Evolutionary conservation across 2,797 vertebrate species (phyloP), one percentile per base, ranked within the genome.

Genomic region (Pitangus sulphuratus): DNA sequence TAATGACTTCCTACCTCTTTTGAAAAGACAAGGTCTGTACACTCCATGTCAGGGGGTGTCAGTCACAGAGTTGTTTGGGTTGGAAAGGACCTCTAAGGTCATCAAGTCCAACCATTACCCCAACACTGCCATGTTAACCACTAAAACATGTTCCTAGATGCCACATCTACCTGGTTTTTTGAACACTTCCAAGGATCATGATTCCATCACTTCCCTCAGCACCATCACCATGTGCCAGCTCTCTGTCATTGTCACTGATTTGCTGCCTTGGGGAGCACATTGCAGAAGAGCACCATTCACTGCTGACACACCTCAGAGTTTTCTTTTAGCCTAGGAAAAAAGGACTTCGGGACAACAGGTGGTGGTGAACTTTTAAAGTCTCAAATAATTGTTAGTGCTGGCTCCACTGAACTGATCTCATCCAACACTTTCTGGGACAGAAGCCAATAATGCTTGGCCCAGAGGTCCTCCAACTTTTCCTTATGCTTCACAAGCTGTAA

Each of bases 401-500:
- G 87, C 94, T 94, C 69, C 47, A 24, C 72, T 88, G 89, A 61
- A 22, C 58, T 90, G 87, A 94, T 91, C 91, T 90, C 87, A 86
- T 94, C 92, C 83, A 95, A 12, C 85, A 33, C 26, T 96, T 93
- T 95, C 95, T 94, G 95, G 96, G 95, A 95, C 47, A 81, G 66
- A 69, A 94, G 96, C 96, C 95, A 96, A 21, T 42, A 87, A 57
- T 6, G 8, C 89, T 94, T 94, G 95, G 92, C 95, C 89, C 91
- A 93, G 79, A 69, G 83, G 69, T 92, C 79, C 69, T 95, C 82
- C 91, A 93, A 40, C 76, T 94, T 96, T 93, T 91, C 76, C 91
- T 96, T 90, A 89, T 91, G 95, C 94, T 95, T 95, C 87, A 70
- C 89, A 79, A 88, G 58, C 87, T 51, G n/a, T 96, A 96, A 95